Evolutionary conservation across 2,888 invertebrate species (phyloP).

Genomic region (Pachydiplax longipennis): DNA sequence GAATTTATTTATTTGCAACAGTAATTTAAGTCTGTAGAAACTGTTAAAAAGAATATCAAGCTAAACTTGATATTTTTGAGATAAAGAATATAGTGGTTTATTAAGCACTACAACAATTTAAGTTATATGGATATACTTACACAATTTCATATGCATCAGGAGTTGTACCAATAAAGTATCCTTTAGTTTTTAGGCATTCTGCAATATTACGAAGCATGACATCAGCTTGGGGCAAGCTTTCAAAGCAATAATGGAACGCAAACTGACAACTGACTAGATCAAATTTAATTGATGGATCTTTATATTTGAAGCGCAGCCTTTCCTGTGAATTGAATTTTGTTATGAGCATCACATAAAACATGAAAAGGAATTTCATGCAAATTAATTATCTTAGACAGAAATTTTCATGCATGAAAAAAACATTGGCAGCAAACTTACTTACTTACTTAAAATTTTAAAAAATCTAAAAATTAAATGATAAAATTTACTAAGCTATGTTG

Average conservation of each 20-base stretch:
- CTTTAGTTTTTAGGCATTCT: slow-evolving; percentile 87
- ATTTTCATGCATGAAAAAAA: too few relatives aligned
- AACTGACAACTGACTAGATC: slow-evolving; percentile 97
- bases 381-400: neutral
- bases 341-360: neutral
- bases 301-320: slow-evolving; percentile 72
- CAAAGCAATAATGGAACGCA: slow-evolving; percentile 97
- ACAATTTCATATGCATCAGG: slow-evolving; percentile 94
- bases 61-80: too few relatives aligned
- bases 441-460: neutral
- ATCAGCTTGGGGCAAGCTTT: slow-evolving; percentile 85
- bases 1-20: too few relatives aligned
- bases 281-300: slow-evolving; percentile 78
- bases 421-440: neutral
- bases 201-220: slow-evolving; percentile 92
- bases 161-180: slow-evolving; percentile 96
- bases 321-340: slow-evolving; percentile 57
- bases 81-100: too few relatives aligned
- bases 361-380: neutral
- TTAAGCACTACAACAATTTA: too few relatives aligned
- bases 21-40: too few relatives aligned
- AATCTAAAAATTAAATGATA: neutral
- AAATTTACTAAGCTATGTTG: neutral
- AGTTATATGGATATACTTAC: slow-evolving; percentile 58
- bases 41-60: too few relatives aligned